Conservation (phyloP, 2,888 invertebrate species). For the Pardosa pseudoannulata region DNA sequence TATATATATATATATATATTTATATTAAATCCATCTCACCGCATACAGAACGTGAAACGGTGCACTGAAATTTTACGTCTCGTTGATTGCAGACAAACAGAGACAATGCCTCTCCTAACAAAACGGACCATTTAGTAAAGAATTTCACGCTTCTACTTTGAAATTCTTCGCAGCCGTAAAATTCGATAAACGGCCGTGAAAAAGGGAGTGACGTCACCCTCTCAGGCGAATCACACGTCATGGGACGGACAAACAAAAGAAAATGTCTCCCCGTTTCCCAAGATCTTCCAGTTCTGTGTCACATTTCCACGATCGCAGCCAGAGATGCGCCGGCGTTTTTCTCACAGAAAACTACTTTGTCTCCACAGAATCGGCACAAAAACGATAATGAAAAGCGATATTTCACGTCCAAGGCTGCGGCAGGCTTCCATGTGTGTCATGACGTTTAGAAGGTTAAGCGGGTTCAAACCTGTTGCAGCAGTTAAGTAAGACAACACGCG, state of each 20-base stretch:
- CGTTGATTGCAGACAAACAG: too few species aligned
- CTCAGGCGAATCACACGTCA: too few species aligned
- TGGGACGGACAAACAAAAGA: not conserved
- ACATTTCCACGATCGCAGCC: not conserved
- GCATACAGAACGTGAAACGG: too few species aligned
- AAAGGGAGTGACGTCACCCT: too few species aligned
- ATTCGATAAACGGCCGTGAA: too few species aligned
- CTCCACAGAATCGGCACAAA: slow-evolving; percentile 9
- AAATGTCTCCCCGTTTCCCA: not conserved
- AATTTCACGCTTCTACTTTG: too few species aligned
- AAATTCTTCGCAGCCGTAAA: too few species aligned
- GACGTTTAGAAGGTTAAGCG: slow-evolving; percentile 28
- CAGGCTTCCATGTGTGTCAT: slow-evolving; percentile 31
- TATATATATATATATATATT: too few species aligned
- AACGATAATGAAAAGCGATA: slow-evolving; percentile 36
- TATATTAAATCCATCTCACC: too few species aligned
- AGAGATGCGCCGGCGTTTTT: slow-evolving; percentile 11
- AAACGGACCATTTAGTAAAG: too few species aligned
- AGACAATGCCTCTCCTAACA: too few species aligned
- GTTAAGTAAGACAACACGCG: slow-evolving; percentile 3
- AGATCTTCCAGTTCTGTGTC: not conserved
- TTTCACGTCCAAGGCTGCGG: slow-evolving; percentile 26
- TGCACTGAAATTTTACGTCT: too few species aligned
- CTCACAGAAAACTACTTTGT: slow-evolving; percentile 25
- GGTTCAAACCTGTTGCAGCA: slow-evolving; percentile 32